phyloP scores from a whole-genome alignment of 2,888 invertebrate genomes.

The Andrena marginata region DNA sequence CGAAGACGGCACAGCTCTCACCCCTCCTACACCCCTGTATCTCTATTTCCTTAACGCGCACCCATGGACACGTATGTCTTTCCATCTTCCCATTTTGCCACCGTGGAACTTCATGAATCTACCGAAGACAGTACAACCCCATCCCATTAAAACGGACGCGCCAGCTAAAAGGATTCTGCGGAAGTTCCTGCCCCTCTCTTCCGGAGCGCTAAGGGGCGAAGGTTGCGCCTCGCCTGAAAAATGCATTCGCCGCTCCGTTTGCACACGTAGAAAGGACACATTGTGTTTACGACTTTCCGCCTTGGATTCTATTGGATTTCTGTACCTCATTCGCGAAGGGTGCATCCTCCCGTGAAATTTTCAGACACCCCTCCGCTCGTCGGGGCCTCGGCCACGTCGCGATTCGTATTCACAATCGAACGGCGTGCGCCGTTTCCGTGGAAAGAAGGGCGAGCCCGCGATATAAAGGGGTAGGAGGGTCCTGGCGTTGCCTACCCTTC shows the following conservation, averaged over 20 bases:
- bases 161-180: slow-evolving; percentile 65
- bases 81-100: slow-evolving; percentile 27
- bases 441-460: neutral
- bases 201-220: slow-evolving; percentile 39
- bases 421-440: neutral
- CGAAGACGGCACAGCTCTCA: no score
- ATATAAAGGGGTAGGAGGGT: neutral
- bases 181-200: slow-evolving; percentile 31
- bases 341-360: slow-evolving; percentile 60
- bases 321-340: slow-evolving; percentile 34
- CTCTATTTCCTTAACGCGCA: neutral
- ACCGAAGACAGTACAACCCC: slow-evolving; percentile 49
- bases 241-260: slow-evolving; percentile 61
- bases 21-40: no score
- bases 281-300: slow-evolving; percentile 63
- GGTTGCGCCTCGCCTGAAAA: slow-evolving; percentile 60
- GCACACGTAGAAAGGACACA: slow-evolving; percentile 53
- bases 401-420: slow-evolving; percentile 33
- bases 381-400: slow-evolving; percentile 13
- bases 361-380: slow-evolving; percentile 16
- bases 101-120: slow-evolving; percentile 44
- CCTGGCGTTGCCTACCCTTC: neutral
- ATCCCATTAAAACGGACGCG: slow-evolving; percentile 67
- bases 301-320: slow-evolving; percentile 63
- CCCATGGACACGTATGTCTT: neutral